Percentiles rank a stretch among this genome's conserved stretches.
These are phyloP conservation scores for Eupsittula cactorum DNA, from an alignment of 2,113 vertebrate species.

Conservation along the genomic window DNA sequence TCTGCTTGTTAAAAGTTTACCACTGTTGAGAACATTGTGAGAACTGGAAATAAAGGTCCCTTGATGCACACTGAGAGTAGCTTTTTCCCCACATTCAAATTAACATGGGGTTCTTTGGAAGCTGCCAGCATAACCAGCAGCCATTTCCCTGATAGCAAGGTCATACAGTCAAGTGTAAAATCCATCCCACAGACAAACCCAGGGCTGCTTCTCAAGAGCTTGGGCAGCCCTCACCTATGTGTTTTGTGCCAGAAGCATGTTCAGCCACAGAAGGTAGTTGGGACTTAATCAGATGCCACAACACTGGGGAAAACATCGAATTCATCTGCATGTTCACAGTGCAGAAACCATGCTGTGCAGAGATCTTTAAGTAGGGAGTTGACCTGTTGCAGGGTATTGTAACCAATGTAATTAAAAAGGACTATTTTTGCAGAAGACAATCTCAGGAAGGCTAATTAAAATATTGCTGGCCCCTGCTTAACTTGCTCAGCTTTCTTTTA, in stretches of 20 bases:
- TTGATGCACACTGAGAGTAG: not conserved
- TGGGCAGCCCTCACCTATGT: not conserved
- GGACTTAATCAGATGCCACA: not conserved
- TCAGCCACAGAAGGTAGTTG: not conserved
- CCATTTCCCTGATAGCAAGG: not conserved
- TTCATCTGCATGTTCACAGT: not conserved
- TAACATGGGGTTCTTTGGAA: not conserved
- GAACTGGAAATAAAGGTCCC: not conserved
- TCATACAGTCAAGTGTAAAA: not conserved
- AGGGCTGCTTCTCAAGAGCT: not conserved
- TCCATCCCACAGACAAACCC: not conserved
- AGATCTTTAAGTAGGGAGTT: not conserved
- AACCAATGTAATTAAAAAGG: conserved; percentile 67
- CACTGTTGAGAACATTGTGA: not conserved
- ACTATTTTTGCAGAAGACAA: conserved; percentile 62
- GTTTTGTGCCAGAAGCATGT: not conserved
- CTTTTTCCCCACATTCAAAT: not conserved
- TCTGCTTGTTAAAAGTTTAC: not conserved
- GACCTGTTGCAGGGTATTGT: conserved; percentile 2
- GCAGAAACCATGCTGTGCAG: not conserved
- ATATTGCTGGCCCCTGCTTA: conserved; percentile 65
- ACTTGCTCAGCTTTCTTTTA: conserved; percentile 48
- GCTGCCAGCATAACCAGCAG: not conserved
- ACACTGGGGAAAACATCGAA: rapidly evolving
- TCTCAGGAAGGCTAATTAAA: conserved; percentile 74